Evolutionary conservation across 2,113 vertebrate genomes (phyloP).

Genomic region (Phocoena phocoena): DNA sequence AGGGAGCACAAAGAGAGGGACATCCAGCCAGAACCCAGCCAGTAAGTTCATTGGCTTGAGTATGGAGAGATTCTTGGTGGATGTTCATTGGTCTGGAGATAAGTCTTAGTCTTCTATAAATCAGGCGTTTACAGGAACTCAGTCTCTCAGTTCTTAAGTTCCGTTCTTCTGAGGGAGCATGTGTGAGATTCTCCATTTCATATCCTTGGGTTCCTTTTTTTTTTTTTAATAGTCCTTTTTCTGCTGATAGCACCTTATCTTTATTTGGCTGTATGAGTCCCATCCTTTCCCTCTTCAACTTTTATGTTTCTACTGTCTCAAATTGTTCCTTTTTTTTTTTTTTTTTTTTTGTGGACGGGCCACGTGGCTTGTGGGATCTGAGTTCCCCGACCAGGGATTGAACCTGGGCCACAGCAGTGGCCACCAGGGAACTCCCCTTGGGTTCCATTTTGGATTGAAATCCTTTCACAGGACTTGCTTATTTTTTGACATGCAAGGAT

Average conservation of each 20-base stretch:
- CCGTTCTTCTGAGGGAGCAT: not conserved
- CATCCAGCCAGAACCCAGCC: not conserved
- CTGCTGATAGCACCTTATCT: no score
- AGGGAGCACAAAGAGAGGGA: not conserved
- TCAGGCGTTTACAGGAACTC: not conserved
- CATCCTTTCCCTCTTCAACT: no score
- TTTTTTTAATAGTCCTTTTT: no score
- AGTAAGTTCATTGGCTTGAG: not conserved
- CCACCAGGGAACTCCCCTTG: no score
- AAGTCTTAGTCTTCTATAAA: not conserved
- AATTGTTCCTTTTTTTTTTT: not conserved
- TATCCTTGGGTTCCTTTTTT: not conserved
- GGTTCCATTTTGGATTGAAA: not conserved
- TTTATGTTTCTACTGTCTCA: no score
- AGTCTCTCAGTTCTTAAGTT: not conserved
- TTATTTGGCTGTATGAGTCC: no score
- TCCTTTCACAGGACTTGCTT: not conserved
- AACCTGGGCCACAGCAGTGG: no score
- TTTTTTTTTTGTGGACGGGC: no score
- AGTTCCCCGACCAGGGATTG: no score
- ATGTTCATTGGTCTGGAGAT: not conserved
- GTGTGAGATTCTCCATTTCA: not conserved
- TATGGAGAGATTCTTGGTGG: not conserved
- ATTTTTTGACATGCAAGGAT: not conserved
- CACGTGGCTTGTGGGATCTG: no score